Conservation (phyloP, 2,888 invertebrate genomes). For the Pristionchus mayeri region DNA sequence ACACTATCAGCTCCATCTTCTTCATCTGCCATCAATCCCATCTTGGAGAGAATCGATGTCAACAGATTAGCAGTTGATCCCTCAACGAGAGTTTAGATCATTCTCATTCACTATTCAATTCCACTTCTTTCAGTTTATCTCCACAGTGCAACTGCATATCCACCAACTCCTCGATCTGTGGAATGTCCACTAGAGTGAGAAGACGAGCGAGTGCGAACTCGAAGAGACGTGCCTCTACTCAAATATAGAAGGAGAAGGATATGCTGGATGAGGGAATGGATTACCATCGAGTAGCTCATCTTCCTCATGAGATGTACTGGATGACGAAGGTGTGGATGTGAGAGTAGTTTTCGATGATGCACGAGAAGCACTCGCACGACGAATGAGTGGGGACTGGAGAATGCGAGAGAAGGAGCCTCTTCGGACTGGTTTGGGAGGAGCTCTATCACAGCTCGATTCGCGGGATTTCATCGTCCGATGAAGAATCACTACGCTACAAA, state of each 20-base stretch:
- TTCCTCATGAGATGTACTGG: background rate
- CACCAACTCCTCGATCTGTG: slow-evolving; percentile 41
- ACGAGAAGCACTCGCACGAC: slow-evolving; percentile 1
- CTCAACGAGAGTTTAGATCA: background rate
- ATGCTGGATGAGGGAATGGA: background rate
- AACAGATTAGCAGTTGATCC: slow-evolving; percentile 11
- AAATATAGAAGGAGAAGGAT: background rate
- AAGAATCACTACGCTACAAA: slow-evolving; percentile 27
- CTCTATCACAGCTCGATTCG: slow-evolving; percentile 7
- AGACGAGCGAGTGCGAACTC: slow-evolving; percentile 26
- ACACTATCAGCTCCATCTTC: slow-evolving; percentile 28
- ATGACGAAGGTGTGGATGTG: background rate
- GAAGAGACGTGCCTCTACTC: slow-evolving; percentile 3
- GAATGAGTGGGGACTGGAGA: slow-evolving; percentile 24
- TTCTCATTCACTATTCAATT: background rate
- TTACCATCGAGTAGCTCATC: slow-evolving; percentile 21
- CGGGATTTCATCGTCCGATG: background rate
- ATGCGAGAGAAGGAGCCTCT: slow-evolving; percentile 41
- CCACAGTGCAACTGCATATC: slow-evolving; percentile 27
- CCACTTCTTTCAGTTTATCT: slow-evolving; percentile 1
- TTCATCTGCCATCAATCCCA: slow-evolving; percentile 24
- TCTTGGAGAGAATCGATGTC: slow-evolving; percentile 31
- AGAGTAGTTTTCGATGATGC: background rate
- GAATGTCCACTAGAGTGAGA: slow-evolving; percentile 41
- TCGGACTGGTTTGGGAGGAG: background rate